Evolutionary conservation across 2,797 vertebrate genomes (phyloP).

Genomic region (Nyctibius grandis): DNA sequence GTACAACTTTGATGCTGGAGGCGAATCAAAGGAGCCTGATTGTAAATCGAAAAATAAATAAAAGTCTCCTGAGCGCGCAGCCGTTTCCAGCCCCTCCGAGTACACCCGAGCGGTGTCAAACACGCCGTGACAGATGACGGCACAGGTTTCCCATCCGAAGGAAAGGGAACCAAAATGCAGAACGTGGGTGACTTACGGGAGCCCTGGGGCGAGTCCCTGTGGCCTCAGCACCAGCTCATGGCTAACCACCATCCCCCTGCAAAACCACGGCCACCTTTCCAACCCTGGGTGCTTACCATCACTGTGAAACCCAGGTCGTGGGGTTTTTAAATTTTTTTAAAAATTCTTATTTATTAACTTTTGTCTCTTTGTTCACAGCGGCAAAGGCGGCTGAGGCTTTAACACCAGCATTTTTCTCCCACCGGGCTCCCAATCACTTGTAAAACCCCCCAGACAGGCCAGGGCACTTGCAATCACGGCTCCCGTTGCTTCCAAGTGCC

Average conservation of each 20-base stretch:
- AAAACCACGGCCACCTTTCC: background rate
- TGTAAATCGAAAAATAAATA: fast-evolving
- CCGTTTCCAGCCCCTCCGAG: background rate
- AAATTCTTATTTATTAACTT: background rate
- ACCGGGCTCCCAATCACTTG: background rate
- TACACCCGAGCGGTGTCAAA: fast-evolving
- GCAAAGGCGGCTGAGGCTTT: background rate
- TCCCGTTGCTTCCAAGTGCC: background rate
- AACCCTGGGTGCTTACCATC: fast-evolving
- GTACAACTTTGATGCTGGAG: fast-evolving
- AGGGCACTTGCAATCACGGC: background rate
- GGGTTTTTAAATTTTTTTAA: no score
- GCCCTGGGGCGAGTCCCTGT: no score
- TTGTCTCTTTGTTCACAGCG: background rate
- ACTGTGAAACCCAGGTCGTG: fast-evolving
- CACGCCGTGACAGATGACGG: fast-evolving
- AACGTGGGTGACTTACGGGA: fast-evolving
- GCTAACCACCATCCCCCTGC: background rate
- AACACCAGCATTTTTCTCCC: background rate
- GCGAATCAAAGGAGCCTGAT: background rate
- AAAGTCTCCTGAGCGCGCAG: fast-evolving
- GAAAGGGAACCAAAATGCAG: fast-evolving
- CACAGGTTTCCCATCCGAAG: background rate
- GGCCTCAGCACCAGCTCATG: fast-evolving
- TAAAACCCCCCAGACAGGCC: background rate